These are phyloP conservation scores for Archips xylosteana DNA, from an alignment of 2,888 invertebrate genomes.

Conservation along the genomic window DNA sequence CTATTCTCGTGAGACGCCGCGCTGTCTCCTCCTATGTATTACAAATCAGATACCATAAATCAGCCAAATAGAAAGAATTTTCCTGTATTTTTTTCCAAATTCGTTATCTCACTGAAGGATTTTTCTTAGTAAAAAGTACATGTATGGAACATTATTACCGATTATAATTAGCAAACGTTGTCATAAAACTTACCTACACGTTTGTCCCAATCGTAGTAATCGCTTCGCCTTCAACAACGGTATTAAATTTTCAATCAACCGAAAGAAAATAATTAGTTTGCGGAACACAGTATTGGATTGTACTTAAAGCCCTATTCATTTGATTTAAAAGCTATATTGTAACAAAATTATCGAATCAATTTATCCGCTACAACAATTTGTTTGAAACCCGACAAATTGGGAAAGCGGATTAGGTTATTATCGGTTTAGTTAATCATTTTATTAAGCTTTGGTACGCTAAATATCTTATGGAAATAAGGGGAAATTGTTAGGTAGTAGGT, in stretches of 20 bases:
- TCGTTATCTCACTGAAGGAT: conserved; percentile 47
- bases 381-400: conserved; percentile 36
- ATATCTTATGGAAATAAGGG: conserved; percentile 4
- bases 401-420: conserved; percentile 39
- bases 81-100: conserved; percentile 54
- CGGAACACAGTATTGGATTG: conserved; percentile 6
- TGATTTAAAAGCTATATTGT: conserved; percentile 28
- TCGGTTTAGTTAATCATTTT: conserved; percentile 35
- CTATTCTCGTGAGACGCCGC: conserved; percentile 61
- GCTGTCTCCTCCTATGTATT: conserved; percentile 66
- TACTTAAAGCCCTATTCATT: conserved; percentile 19
- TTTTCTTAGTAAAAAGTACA: neutral
- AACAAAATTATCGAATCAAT: conserved; percentile 32
- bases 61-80: conserved; percentile 53
- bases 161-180: neutral
- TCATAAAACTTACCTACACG: neutral
- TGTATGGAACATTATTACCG: neutral
- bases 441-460: conserved; percentile 11
- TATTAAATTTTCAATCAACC: conserved; percentile 9
- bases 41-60: conserved; percentile 69
- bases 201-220: neutral
- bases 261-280: conserved; percentile 18
- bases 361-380: conserved; percentile 36
- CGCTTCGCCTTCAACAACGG: neutral
- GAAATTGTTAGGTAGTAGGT: neutral